Conservation (phyloP, 2,888 invertebrate genomes). For the Zootermopsis nevadensis region DNA sequence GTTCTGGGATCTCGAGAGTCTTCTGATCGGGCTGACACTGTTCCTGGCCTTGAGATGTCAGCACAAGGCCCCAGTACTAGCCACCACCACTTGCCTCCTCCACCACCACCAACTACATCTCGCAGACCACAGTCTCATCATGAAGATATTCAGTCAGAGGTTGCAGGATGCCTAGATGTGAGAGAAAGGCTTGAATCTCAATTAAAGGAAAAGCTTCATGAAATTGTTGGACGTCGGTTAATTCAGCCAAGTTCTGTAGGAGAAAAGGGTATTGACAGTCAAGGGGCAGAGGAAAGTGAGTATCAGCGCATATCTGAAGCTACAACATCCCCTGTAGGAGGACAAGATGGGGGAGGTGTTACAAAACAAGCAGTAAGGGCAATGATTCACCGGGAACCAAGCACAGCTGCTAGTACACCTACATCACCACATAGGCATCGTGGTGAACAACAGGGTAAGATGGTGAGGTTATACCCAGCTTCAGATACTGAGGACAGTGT, state of each 20-base stretch:
- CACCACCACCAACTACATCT: constrained; percentile 46
- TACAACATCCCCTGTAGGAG: constrained; percentile 56
- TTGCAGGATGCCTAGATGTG: constrained; percentile 49
- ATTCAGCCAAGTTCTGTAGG: constrained; percentile 42
- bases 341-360: constrained; percentile 32
- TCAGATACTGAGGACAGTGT: constrained; percentile 69
- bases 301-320: constrained; percentile 70
- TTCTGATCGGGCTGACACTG: constrained; percentile 41
- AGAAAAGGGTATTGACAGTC: constrained; percentile 32
- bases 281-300: constrained; percentile 62
- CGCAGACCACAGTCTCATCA: constrained; percentile 47
- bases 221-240: constrained; percentile 57
- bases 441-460: constrained; percentile 54
- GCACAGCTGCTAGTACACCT: constrained; percentile 52
- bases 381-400: constrained; percentile 62
- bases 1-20: constrained; percentile 54
- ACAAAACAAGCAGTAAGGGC: constrained; percentile 62
- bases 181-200: constrained; percentile 60
- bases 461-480: constrained; percentile 66
- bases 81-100: constrained; percentile 49
- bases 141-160: constrained; percentile 39
- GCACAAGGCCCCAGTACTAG: constrained; percentile 5
- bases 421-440: constrained; percentile 52
- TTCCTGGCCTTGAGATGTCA: constrained; percentile 27
- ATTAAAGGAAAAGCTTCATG: constrained; percentile 63